Base-by-base conservation (phyloP, 2,797 vertebrate genomes). In the Fringilla coelebs region DNA sequence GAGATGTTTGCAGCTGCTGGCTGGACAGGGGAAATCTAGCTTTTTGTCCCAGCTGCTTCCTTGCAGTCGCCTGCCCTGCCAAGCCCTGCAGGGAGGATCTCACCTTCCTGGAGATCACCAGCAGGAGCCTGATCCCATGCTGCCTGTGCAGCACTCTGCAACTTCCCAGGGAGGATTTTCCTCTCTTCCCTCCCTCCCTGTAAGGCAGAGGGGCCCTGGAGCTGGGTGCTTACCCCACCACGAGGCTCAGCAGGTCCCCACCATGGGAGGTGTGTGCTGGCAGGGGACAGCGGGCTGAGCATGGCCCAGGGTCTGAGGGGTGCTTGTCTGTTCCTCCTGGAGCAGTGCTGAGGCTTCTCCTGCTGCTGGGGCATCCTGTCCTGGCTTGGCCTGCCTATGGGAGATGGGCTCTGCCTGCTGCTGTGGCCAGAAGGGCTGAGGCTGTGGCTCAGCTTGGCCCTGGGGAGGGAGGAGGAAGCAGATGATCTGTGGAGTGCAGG, bases 401-500 rank as follows among this genome's bases (percentile, higher is more conserved):
- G 45, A 89, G 62, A 13, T 20, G 51, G 48, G 55, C 3, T 2
- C 63, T 62, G 66, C n/a, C 55, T 2, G 1, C 7, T 9, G 7
- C 45, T 34, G 43, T 54, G 45, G 31, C 52, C 0, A 1, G 81
- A 54, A 83, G 75, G 65, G 51, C 84, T 62, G 49, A 93, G 65
- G 90, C 94, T 97, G 96, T 95, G 96, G 83, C 97, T 97, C 97
- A 88, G 46, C 85, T 97, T 97, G 97, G 97, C 96, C 3, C 76
- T 75, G 62, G 46, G 40, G 21, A 85, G 86, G 41, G 87, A 96
- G 96, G 90, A 97, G 98, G 98, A 98, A 97, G 97, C 98, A 98
- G 97, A 97, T 97, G 97, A 54, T 96, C 97, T 89, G 49, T 49
- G 43, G 72, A 97, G 94, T 70, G 70, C 17, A 19, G 95, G 82